A percentile compares a stretch with the other conserved stretches of the same genome.
These are phyloP conservation scores for Latheticus oryzae DNA, from an alignment of 2,888 invertebrate species.

Conservation along the genomic window DNA sequence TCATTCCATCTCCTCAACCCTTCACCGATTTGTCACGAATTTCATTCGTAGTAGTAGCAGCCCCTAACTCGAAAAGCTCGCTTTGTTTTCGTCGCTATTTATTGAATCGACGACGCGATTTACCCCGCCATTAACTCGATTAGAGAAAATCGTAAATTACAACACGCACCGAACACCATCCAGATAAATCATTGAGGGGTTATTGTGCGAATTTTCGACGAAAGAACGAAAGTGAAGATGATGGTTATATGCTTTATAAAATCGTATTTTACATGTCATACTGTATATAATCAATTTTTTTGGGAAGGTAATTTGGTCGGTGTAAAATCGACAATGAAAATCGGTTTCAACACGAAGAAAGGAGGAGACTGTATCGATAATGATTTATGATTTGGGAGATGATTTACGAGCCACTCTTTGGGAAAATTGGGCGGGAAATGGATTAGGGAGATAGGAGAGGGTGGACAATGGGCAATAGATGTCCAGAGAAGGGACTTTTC, in stretches of 20 bases:
- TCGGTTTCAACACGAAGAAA: conserved; percentile 9
- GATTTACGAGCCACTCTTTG: conserved; percentile 15
- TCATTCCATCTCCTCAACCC: conserved; percentile 12
- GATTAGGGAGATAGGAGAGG: background rate
- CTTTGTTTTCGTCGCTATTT: conserved; percentile 21
- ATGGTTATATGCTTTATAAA: too few relatives aligned
- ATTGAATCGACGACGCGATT: conserved; percentile 30
- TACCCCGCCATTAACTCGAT: conserved; percentile 34
- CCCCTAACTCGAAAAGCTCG: background rate
- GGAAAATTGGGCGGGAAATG: background rate
- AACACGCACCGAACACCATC: conserved; percentile 18
- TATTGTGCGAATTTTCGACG: conserved; percentile 22
- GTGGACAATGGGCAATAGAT: background rate
- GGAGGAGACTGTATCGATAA: conserved; percentile 1
- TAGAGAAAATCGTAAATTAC: conserved; percentile 36
- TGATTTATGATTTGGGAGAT: conserved; percentile 24
- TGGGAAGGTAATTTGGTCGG: conserved; percentile 12
- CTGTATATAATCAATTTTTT: conserved; percentile 17
- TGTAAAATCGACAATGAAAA: conserved; percentile 5
- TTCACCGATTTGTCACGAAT: conserved; percentile 34
- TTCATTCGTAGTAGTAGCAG: conserved; percentile 21
- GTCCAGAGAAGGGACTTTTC: background rate
- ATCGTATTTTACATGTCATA: conserved; percentile 7
- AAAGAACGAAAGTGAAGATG: too few relatives aligned
- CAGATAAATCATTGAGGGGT: conserved; percentile 15